A percentile compares a stretch with the other conserved stretches of the same genome.
phyloP scores from a whole-genome alignment of 1,140 invertebrate species.

The Hypsibius dujardini region DNA sequence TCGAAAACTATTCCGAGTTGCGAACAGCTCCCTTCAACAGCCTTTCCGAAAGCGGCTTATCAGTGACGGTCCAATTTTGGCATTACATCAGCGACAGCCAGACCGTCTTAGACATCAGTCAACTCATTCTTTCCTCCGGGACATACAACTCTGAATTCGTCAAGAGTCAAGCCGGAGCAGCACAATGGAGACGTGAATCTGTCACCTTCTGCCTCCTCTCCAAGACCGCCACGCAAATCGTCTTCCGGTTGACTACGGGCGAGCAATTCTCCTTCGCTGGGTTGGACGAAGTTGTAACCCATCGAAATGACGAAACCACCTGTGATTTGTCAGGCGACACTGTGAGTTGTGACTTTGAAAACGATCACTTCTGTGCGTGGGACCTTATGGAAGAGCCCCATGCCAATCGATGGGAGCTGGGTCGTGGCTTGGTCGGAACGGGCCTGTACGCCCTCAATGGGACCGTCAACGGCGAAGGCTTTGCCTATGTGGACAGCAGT shows the following conservation, averaged over 20 bases:
- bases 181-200: neutral
- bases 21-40: no score
- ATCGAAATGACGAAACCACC: neutral
- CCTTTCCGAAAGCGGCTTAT: no score
- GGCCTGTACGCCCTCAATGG: neutral
- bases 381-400: neutral
- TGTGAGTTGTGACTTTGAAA: neutral
- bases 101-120: no score
- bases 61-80: no score
- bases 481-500: neutral
- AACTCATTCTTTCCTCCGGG: no score
- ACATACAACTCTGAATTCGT: no score
- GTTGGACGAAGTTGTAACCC: neutral
- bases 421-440: neutral
- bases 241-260: neutral
- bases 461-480: neutral
- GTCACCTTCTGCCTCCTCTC: neutral
- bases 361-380: neutral
- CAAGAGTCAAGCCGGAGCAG: no score
- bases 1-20: no score
- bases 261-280: neutral
- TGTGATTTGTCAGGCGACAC: neutral
- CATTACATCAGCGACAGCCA: no score
- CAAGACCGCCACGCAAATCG: neutral
- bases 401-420: no score